Evolutionary conservation across 2,888 invertebrate species (phyloP).

Genomic region (Cordilura impudica): DNA sequence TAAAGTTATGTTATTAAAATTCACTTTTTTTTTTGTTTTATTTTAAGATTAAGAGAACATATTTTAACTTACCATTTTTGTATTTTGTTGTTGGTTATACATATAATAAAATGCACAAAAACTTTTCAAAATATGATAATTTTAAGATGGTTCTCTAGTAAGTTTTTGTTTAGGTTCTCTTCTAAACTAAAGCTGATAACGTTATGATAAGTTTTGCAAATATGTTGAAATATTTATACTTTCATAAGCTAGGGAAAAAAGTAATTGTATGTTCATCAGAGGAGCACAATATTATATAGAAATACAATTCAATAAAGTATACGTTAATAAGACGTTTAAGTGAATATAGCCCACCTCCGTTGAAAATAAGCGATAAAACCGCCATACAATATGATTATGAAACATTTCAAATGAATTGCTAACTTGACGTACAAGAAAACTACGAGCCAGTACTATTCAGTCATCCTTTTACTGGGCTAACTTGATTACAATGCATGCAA

Average conservation of each 20-base stretch:
- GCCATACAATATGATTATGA: slow-evolving; percentile 38
- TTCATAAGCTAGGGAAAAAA: slow-evolving; percentile 19
- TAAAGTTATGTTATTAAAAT: too few relatives aligned
- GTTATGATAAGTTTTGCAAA: slow-evolving; percentile 41
- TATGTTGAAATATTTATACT: slow-evolving; percentile 57
- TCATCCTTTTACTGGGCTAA: neutral
- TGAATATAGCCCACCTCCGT: slow-evolving; percentile 9
- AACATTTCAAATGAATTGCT: slow-evolving; percentile 36
- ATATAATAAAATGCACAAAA: slow-evolving; percentile 17
- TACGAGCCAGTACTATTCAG: slow-evolving; percentile 4
- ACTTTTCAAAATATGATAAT: neutral
- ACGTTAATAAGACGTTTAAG: neutral
- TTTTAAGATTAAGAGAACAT: neutral
- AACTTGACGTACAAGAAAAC: slow-evolving; percentile 14
- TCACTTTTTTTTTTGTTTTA: neutral
- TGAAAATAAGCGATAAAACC: slow-evolving; percentile 42
- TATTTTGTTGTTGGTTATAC: neutral
- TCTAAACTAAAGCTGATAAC: slow-evolving; percentile 36
- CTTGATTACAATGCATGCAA: neutral
- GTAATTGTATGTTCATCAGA: slow-evolving; percentile 13
- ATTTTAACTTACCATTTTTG: slow-evolving; percentile 53
- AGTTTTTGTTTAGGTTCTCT: slow-evolving; percentile 12
- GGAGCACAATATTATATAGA: neutral
- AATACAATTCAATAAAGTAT: neutral
- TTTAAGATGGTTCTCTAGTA: neutral